Percentiles rank a stretch among this genome's conserved stretches.
Conservation (phyloP, 2,888 invertebrate genomes). For the Dryomyza anilis region DNA sequence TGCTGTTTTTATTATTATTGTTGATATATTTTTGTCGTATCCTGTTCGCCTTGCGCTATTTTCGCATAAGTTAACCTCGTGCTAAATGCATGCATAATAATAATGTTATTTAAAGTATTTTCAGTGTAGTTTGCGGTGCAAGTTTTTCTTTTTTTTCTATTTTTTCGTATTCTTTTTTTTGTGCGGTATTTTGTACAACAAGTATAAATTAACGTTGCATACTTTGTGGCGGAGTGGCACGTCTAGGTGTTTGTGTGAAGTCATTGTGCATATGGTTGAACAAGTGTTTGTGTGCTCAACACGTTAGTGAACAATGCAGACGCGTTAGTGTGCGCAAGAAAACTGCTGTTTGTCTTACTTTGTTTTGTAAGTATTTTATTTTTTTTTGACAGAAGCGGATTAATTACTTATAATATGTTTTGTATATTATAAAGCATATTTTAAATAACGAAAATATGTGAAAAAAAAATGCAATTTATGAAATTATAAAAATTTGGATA, state of each 20-base stretch:
- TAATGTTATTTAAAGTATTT: background rate
- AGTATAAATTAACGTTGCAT: background rate
- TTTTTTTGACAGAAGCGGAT: no score
- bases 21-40: background rate
- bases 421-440: no score
- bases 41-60: background rate
- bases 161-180: background rate
- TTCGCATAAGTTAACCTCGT: background rate
- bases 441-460: no score
- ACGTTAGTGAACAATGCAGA: conserved; percentile 1
- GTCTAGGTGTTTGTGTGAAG: no score
- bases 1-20: background rate
- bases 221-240: background rate
- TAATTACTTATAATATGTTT: no score
- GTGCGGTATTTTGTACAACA: background rate
- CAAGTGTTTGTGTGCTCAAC: background rate
- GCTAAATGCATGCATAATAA: background rate
- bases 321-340: conserved; percentile 6
- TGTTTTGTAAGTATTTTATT: no score
- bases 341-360: no score
- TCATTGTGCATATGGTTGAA: background rate
- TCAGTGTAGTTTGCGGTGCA: background rate
- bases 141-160: background rate
- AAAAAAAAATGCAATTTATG: no score
- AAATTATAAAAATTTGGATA: no score